These are phyloP conservation scores for Lucilia sericata DNA, from an alignment of 1,140 invertebrate species.

Conservation along the genomic window DNA sequence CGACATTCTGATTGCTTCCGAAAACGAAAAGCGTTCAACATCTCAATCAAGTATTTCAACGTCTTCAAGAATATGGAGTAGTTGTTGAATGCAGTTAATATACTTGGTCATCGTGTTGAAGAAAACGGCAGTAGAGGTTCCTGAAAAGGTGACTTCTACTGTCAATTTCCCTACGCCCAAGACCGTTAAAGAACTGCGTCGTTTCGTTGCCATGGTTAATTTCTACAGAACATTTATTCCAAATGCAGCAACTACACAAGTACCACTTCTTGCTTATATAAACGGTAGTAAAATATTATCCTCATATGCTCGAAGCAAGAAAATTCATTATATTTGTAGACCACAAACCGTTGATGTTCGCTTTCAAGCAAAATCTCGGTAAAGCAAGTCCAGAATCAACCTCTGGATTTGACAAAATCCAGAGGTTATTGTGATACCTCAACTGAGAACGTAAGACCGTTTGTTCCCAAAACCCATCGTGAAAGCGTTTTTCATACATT, in stretches of 20 bases:
- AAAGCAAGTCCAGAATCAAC: constrained; percentile 40
- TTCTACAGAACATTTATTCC: constrained; percentile 5
- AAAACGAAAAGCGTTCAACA: constrained; percentile 44
- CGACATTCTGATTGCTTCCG: constrained; percentile 69
- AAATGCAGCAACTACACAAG: neutral
- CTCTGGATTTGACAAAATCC: no score
- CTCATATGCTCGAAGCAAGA: neutral
- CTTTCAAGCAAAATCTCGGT: constrained; percentile 50
- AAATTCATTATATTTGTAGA: constrained; percentile 60
- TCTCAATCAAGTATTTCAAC: constrained; percentile 51
- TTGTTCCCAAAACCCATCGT: neutral
- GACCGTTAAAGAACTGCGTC: neutral
- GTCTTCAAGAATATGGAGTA: constrained; percentile 51
- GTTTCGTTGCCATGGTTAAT: constrained; percentile 24
- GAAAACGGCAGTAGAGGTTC: no score
- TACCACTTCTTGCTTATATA: neutral
- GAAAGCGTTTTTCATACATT: no score
- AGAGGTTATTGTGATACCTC: neutral
- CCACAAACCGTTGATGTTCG: constrained; percentile 66
- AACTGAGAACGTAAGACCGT: neutral
- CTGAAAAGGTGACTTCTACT: neutral
- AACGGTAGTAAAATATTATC: neutral
- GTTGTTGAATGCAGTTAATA: neutral
- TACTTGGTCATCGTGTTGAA: neutral
- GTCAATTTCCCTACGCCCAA: neutral